Base-by-base conservation (phyloP, 2,113 vertebrate species). In the Otus sunia region DNA sequence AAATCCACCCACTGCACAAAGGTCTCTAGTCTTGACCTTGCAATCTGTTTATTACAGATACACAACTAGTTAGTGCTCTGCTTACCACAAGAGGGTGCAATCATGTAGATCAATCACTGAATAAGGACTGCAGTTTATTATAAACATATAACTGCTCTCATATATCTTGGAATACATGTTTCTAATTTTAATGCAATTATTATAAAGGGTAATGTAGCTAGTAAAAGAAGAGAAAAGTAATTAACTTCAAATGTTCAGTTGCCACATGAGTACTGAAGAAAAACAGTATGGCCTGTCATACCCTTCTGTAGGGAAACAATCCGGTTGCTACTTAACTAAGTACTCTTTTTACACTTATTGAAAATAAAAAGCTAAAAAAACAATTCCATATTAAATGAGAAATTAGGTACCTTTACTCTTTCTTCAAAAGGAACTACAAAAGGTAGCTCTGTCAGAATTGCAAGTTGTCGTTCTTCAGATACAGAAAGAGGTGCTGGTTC, bases 361-460 rank as follows among this genome's bases (percentile, higher is more conserved):
- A 81, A 81, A 69, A 55, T 13, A 76, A 68, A 59, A 63, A 47
- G 15, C 18, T 47, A 43, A 69, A 47, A 67, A n/a, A 9, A 0
- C 15, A 62, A 47, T 2, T 23, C 7, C 5, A 43, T 20, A 56
- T 50, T 63, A 88, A 94, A 79, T 89, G 47, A 88, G 72, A 88
- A 74, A 81, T 47, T 4, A 45, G 90, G 14, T 98, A 99, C 99
- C 99, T 99, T 99, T n/a, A 99, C 99, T 97, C 99, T 98, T 97
- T 99, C 99, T 97, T 99, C 99, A 91, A 99, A 99, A 32, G 99
- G 99, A 94, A 99, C 99, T 62, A 99, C 99, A 62, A 99, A 99
- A 8, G 99, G 99, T 59, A 99, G 98, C 93, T 99, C 99, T 11
- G 99, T 99, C 91, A 99, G 98, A 98, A 99, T 99, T 96, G 99